Conservation (phyloP, 2,888 invertebrate genomes). For the Disparrhopalites patrizii region DNA sequence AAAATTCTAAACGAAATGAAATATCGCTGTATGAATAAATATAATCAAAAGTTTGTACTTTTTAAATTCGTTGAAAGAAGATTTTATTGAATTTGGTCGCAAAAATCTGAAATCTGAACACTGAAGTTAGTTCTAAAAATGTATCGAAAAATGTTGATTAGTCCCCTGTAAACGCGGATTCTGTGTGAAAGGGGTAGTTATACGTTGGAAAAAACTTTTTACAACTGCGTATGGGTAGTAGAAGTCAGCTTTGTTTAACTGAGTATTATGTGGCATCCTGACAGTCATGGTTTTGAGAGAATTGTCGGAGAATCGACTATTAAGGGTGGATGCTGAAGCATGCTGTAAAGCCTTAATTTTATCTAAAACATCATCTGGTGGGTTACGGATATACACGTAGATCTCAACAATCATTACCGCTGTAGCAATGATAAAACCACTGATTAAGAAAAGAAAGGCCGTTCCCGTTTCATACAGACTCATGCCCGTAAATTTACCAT, state of each 20-base stretch:
- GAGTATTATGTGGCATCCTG: background rate
- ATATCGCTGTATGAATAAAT: no score
- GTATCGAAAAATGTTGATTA: background rate
- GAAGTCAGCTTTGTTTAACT: background rate
- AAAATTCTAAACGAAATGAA: no score
- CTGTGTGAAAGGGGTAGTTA: background rate
- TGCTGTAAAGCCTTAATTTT: no score
- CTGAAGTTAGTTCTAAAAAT: background rate
- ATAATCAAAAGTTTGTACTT: no score
- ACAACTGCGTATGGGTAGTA: no score
- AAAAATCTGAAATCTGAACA: no score
- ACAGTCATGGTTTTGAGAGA: no score
- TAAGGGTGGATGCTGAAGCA: no score
- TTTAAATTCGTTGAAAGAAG: no score
- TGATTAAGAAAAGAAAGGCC: constrained; percentile 40
- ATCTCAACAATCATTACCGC: constrained; percentile 31
- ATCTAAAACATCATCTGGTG: background rate
- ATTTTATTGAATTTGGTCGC: no score
- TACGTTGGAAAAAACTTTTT: background rate
- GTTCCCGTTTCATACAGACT: constrained; percentile 42
- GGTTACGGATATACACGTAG: background rate
- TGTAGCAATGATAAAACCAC: constrained; percentile 33
- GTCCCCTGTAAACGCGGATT: background rate
- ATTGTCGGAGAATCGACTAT: no score
- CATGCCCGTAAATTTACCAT: constrained; percentile 37